Percentiles rank a stretch among this genome's conserved stretches.
These are phyloP conservation scores for Typhlichthys subterraneus DNA, from an alignment of 2,797 vertebrate species.

Conservation along the genomic window DNA sequence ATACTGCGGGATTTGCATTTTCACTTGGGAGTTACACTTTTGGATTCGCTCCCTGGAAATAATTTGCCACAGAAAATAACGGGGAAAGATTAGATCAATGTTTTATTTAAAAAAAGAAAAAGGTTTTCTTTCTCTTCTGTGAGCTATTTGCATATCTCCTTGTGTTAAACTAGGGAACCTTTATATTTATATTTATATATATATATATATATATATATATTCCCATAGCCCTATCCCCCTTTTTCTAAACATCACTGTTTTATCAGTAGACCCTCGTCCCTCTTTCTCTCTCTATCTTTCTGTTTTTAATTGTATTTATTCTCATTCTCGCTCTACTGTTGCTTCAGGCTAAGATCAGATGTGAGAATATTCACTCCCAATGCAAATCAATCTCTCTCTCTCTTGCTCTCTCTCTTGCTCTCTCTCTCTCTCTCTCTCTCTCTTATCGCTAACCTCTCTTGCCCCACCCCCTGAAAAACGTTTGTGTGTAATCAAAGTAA, in stretches of 20 bases:
- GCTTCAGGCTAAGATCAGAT: conserved; percentile 72
- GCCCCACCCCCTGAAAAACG: conserved; percentile 28
- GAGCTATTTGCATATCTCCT: conserved; percentile 69
- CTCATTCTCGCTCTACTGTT: conserved; percentile 20
- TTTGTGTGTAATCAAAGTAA: conserved; percentile 77
- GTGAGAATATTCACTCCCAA: conserved; percentile 72
- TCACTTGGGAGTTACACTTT: conserved; percentile 72
- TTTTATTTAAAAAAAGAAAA: conserved; percentile 16
- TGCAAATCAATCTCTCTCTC: conserved; percentile 73
- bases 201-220: conserved; percentile 34
- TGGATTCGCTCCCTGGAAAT: conserved; percentile 71
- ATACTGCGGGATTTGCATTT: conserved; percentile 67
- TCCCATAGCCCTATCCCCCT: conserved; percentile 14
- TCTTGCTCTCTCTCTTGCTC: conserved; percentile 48
- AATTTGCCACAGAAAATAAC: conserved; percentile 70
- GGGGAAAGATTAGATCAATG: conserved; percentile 66
- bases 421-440: conserved; percentile 55
- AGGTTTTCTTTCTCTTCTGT: conserved; percentile 45
- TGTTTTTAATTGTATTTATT: conserved; percentile 14
- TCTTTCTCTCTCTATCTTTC: neutral
- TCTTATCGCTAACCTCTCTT: conserved; percentile 61
- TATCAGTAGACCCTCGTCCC: conserved; percentile 43
- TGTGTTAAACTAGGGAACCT: conserved; percentile 70
- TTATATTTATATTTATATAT: conserved; percentile 17
- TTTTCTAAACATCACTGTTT: conserved; percentile 22